phyloP scores from a whole-genome alignment of 2,797 vertebrate species.

The Fundulus diaphanus region DNA sequence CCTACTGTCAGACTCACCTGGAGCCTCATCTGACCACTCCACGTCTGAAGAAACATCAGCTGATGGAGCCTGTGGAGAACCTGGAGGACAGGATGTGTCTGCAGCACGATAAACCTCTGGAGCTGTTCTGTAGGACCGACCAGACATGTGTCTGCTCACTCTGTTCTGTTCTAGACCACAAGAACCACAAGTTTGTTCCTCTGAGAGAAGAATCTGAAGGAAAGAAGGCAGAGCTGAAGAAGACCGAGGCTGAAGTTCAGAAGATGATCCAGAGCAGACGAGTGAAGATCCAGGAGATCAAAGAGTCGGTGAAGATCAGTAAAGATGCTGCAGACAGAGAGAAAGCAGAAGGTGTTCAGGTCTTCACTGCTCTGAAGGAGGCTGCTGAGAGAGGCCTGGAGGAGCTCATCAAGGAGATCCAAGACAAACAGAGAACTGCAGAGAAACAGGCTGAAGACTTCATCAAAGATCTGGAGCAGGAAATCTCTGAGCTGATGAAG shows the following conservation, averaged over 20 bases:
- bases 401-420: too few species aligned
- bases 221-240: neutral
- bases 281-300: too few species aligned
- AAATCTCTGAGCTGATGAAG: too few species aligned
- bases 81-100: conserved; percentile 6
- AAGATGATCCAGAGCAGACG: too few species aligned
- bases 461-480: too few species aligned
- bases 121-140: conserved; percentile 2
- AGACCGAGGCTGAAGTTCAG: neutral
- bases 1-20: conserved; percentile 4
- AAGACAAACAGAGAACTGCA: too few species aligned
- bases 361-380: conserved; percentile 1
- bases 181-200: neutral
- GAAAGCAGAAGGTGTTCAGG: too few species aligned
- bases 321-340: too few species aligned
- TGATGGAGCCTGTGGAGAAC: conserved; percentile 1
- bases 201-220: conserved; percentile 1
- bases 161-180: neutral
- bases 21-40: neutral
- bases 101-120: neutral
- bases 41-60: conserved; percentile 1
- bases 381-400: neutral
- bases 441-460: too few species aligned
- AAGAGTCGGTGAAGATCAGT: too few species aligned
- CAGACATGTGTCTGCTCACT: neutral